Evolutionary conservation across 2,797 vertebrate genomes (phyloP).

Genomic region (Manis pentadactyla): DNA sequence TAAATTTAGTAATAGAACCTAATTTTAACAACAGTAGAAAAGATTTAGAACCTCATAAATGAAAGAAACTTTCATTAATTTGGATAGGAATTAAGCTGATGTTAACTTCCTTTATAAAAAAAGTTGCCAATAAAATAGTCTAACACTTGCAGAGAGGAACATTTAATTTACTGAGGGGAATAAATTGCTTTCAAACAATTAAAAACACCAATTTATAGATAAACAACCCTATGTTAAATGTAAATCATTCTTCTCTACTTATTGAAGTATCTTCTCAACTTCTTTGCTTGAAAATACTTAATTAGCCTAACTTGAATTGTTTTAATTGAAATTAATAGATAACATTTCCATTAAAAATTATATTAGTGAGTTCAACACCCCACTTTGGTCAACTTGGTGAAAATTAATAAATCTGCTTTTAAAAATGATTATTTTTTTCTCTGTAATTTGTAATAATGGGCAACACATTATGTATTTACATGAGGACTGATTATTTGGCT

Average conservation of each 20-base stretch:
- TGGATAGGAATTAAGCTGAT: conserved; percentile 44
- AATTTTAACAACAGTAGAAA: conserved; percentile 52
- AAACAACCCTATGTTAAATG: conserved; percentile 68
- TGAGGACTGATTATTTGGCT: neutral
- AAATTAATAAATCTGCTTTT: conserved; percentile 34
- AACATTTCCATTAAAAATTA: conserved; percentile 19
- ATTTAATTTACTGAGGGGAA: conserved; percentile 68
- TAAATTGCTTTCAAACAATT: conserved; percentile 72
- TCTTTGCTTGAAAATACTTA: conserved; percentile 50
- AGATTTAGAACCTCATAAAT: conserved; percentile 66
- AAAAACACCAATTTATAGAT: conserved; percentile 60
- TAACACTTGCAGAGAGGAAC: conserved; percentile 3
- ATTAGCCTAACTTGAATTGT: conserved; percentile 55
- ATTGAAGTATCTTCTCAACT: conserved; percentile 37
- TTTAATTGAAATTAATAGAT: conserved; percentile 65
- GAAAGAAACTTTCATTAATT: conserved; percentile 66
- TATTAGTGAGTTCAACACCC: neutral
- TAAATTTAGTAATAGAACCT: conserved; percentile 35
- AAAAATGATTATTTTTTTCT: neutral
- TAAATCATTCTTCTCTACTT: conserved; percentile 68
- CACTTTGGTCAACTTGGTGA: neutral
- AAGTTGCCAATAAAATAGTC: conserved; percentile 41
- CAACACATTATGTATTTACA: neutral
- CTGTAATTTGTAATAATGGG: neutral
- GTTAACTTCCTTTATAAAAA: conserved; percentile 61